Evolutionary conservation across 2,797 vertebrate genomes (phyloP), one percentile per base, ranked within the genome.

Genomic region (Bradypodion pumilum): DNA sequence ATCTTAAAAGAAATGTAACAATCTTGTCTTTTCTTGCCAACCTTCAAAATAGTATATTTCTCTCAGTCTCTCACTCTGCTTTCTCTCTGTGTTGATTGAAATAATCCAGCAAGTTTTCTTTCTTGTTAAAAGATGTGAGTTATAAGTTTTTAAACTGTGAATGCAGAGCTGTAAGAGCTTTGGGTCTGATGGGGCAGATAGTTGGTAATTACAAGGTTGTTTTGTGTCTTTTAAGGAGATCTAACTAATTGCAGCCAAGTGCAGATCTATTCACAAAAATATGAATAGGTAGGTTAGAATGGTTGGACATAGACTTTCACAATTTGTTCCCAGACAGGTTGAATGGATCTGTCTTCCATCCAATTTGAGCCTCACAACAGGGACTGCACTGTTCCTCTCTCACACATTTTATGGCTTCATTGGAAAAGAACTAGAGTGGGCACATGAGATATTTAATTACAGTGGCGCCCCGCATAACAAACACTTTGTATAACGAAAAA

Each of bases 221-320:
- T 56, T 21, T 7, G 29, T 15, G 37, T 65, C 83, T 81, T 84
- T 81, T 75, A 85, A 81, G 77, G 74, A 81, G 78, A 52, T 63
- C 7, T 52, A 69, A 89, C 91, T 78, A 74, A 65, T 86, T 65
- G 23, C 6, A 7, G 0, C 0, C 65, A 75, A 44, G 32, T 72
- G 37, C 72, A 77, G 49, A 66, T 4, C 15, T 32, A 52, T 49
- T 49, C 46, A 9, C 29, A n/a, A n/a, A 56, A 56, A 56, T 21
- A 56, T 21, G 52, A 21, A 56, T 5, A 56, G 52, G 52, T 5
- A 56, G 3, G n/a, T n/a, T n/a, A n/a, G n/a, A n/a, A n/a, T n/a
- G n/a, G n/a, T n/a, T n/a, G n/a, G n/a, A n/a, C n/a, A n/a, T n/a
- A n/a, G n/a, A n/a, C n/a, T n/a, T n/a, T n/a, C n/a, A n/a, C n/a